These are phyloP conservation scores for Apoda limacodes DNA, from an alignment of 2,888 invertebrate species.

Conservation along the genomic window DNA sequence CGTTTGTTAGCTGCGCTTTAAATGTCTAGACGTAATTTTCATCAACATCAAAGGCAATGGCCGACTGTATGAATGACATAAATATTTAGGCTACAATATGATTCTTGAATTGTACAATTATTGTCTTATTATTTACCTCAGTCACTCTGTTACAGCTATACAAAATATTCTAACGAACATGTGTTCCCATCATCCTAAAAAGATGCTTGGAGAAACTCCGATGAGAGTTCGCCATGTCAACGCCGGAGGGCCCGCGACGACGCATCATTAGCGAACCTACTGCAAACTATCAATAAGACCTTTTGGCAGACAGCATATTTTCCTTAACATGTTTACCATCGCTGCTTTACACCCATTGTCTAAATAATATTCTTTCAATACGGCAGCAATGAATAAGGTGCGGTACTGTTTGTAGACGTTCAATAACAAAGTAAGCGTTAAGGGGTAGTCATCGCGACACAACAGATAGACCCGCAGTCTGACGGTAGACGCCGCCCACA, in stretches of 20 bases:
- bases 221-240: conserved; percentile 33
- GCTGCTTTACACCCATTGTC: conserved; percentile 9
- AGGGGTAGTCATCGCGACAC: conserved; percentile 43
- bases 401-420: conserved; percentile 45
- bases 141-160: no score
- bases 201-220: conserved; percentile 30
- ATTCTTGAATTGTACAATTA: no score
- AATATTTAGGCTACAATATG: no score
- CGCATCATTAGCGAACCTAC: conserved; percentile 43
- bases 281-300: conserved; percentile 21
- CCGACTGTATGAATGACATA: no score
- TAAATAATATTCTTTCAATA: conserved; percentile 3
- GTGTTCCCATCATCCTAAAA: conserved; percentile 21
- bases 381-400: conserved; percentile 35
- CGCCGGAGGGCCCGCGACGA: conserved; percentile 31
- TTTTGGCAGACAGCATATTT: conserved; percentile 9
- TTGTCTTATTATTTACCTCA: no score
- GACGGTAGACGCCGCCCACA: conserved; percentile 54
- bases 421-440: no score
- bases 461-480: conserved; percentile 38
- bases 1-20: no score
- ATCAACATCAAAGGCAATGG: no score
- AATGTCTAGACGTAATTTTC: no score
- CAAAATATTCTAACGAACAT: no score
- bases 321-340: conserved; percentile 16